Evolutionary conservation across 2,888 invertebrate species (phyloP), one percentile per base, ranked within the genome.

Genomic region (Ischnus inquisitorius): DNA sequence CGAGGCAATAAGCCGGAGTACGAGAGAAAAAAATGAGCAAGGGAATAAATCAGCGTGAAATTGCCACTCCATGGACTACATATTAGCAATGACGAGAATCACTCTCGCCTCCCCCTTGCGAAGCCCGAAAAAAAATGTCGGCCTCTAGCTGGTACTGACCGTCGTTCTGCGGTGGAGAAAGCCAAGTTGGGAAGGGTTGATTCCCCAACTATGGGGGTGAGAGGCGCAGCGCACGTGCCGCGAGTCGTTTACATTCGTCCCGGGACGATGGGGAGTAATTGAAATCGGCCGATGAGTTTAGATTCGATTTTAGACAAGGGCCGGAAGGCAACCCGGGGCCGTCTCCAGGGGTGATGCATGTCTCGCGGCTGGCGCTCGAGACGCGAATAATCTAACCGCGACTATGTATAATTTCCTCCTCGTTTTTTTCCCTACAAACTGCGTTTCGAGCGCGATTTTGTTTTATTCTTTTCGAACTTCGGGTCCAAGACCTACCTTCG

Each of bases 271-370:
- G 79, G 77, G 82, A 85, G 88, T 90, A 90, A 90, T 90, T 89
- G 88, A 89, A 90, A 90, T 88, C 87, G 88, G 75, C 76, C 79
- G 83, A 83, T 83, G 88, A 86, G 81, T 82, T 78, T 86, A 89
- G 89, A 91, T 90, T 90, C 89, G 87, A 91, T 90, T 91, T 90
- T 88, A 87, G 88, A 89, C 88, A 90, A 90, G 87, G 76, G 82
- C 39, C 78, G 46, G 60, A 69, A 76, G 79, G 82, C 82, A 64
- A 76, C 75, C 68, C 69, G 76, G 57, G 62, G 69, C 48, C 67
- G 62, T 80, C 83, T 77, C 80, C 57, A 34, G 77, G 68, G 41
- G 64, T 74, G 77, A 65, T 67, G 71, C 48, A 16, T 48, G 28
- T 74, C 39, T 48, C 64, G 19, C n/a, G 62, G 25, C 41, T 39